Conservation (phyloP, 2,797 vertebrate species). For the Myripristis murdjan region DNA sequence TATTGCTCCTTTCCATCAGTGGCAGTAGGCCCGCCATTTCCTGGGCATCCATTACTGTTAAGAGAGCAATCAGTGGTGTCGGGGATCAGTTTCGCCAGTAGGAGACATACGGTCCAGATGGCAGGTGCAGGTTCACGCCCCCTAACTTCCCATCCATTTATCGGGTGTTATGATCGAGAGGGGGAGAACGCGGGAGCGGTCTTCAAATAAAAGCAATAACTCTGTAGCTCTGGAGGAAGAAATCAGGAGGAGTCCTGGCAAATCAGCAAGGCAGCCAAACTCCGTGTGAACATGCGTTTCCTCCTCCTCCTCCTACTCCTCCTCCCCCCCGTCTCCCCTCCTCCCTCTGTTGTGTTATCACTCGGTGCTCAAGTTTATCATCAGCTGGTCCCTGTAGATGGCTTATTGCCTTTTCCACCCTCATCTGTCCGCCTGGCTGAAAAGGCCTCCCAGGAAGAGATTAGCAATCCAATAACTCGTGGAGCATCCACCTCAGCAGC, state of each 20-base stretch:
- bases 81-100: constrained; percentile 33
- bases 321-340: constrained; percentile 1
- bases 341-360: constrained; percentile 35
- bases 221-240: constrained; percentile 54
- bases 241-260: constrained; percentile 51
- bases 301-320: not conserved
- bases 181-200: constrained; percentile 65
- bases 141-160: constrained; percentile 70
- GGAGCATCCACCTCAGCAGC: constrained; percentile 76
- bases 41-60: constrained; percentile 68
- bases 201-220: constrained; percentile 84
- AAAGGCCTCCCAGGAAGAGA: constrained; percentile 83
- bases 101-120: constrained; percentile 32
- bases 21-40: constrained; percentile 43
- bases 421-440: constrained; percentile 71
- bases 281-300: constrained; percentile 33
- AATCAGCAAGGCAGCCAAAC: constrained; percentile 37
- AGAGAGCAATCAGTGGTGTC: constrained; percentile 52
- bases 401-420: constrained; percentile 79
- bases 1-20: constrained; percentile 63
- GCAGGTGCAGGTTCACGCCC: constrained; percentile 66
- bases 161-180: constrained; percentile 83
- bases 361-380: constrained; percentile 69
- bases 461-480: constrained; percentile 82
- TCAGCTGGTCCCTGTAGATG: constrained; percentile 69